These are phyloP conservation scores for Odobenus rosmarus DNA, from an alignment of 2,113 vertebrate genomes.

Conservation along the genomic window DNA sequence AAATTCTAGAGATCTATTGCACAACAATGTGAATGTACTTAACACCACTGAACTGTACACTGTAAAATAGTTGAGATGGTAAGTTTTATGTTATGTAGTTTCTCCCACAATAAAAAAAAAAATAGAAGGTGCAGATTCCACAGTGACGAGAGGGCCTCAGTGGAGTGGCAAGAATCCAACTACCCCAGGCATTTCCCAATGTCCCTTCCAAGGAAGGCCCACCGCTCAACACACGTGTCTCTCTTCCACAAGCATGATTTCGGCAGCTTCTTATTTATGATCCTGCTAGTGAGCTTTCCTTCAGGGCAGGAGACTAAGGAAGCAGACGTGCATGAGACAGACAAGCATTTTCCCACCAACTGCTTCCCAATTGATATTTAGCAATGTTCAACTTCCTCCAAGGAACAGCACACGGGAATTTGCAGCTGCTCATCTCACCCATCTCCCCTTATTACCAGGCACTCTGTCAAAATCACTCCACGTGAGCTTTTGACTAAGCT, in stretches of 20 bases:
- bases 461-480: conserved; percentile 40
- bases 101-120: background rate
- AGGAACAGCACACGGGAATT: background rate
- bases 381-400: conserved; percentile 21
- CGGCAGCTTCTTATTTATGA: conserved; percentile 17
- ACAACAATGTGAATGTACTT: background rate
- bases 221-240: background rate
- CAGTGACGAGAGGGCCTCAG: background rate
- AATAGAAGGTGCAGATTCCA: background rate
- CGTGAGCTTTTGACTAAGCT: conserved; percentile 13
- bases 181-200: background rate
- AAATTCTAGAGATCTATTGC: background rate
- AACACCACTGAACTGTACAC: background rate
- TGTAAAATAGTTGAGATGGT: background rate
- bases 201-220: background rate
- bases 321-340: conserved; percentile 23
- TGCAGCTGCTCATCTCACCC: background rate
- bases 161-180: background rate
- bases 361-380: conserved; percentile 53
- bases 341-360: conserved; percentile 45
- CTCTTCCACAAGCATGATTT: background rate
- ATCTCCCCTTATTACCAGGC: background rate
- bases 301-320: conserved; percentile 38
- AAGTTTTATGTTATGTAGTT: background rate
- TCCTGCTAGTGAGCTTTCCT: conserved; percentile 10